phyloP scores from a whole-genome alignment of 2,888 invertebrate species.

The Cosmia trapezina region DNA sequence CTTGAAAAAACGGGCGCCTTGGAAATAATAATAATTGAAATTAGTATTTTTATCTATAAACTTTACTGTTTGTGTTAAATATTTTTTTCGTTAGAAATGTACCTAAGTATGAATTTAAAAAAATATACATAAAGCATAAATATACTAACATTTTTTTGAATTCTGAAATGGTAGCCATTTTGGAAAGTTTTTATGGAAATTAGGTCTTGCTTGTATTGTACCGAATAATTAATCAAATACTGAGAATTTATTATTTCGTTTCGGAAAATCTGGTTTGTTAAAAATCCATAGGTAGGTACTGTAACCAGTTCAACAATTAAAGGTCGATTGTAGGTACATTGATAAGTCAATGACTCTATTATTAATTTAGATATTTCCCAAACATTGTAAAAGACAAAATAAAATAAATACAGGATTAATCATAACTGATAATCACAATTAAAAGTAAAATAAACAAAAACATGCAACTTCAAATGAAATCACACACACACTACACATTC shows the following conservation, averaged over 20 bases:
- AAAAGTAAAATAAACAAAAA: not conserved
- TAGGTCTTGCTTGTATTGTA: not conserved
- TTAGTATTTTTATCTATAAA: conserved; percentile 1
- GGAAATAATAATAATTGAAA: conserved; percentile 37
- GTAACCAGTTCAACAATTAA: no score
- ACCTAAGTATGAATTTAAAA: no score
- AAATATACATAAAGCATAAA: no score
- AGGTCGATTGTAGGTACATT: not conserved
- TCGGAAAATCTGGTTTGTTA: not conserved
- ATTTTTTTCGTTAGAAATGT: no score
- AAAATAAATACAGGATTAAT: not conserved
- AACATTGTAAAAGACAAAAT: not conserved
- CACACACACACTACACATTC: not conserved
- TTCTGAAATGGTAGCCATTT: not conserved
- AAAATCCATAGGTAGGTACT: not conserved
- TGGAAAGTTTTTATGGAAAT: not conserved
- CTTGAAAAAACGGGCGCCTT: conserved; percentile 2
- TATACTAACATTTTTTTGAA: not conserved
- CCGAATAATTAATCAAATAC: not conserved
- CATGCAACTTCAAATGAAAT: not conserved
- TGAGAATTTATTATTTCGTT: not conserved
- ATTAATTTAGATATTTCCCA: not conserved
- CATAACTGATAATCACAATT: not conserved
- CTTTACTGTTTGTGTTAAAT: no score
- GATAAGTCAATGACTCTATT: not conserved